Conservation (phyloP, 2,888 invertebrate genomes). For the Sycophila texana region DNA sequence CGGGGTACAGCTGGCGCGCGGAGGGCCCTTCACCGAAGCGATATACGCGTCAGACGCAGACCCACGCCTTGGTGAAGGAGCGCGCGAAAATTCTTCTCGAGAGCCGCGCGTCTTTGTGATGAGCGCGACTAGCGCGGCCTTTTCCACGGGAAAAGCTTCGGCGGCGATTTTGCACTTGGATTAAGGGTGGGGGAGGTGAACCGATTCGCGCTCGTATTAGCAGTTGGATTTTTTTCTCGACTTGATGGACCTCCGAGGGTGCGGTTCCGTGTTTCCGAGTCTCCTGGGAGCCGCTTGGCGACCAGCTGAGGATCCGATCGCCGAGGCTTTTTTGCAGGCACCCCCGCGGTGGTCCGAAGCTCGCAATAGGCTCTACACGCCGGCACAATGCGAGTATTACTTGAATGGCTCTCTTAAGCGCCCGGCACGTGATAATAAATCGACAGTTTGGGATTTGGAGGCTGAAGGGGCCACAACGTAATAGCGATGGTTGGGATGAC, state of each 20-base stretch:
- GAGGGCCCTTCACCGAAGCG: constrained; percentile 35
- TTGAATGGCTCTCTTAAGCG: constrained; percentile 10
- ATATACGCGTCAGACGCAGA: constrained; percentile 55
- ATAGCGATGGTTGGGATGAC: not conserved
- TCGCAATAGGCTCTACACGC: no score
- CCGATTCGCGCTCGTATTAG: not conserved
- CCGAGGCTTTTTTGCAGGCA: constrained; percentile 51
- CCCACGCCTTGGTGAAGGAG: not conserved
- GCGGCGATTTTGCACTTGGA: no score
- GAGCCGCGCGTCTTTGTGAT: constrained; percentile 60
- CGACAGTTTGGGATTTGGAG: constrained; percentile 17
- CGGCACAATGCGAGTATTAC: not conserved
- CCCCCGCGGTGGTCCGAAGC: not conserved
- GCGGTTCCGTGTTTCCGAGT: constrained; percentile 65
- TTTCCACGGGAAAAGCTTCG: not conserved
- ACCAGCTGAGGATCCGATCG: constrained; percentile 69
- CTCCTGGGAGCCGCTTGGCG: constrained; percentile 66
- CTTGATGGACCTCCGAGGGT: constrained; percentile 70
- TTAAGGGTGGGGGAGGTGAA: no score
- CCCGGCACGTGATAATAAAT: constrained; percentile 1
- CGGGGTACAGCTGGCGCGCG: constrained; percentile 11
- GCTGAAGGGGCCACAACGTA: not conserved
- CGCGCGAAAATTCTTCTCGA: not conserved
- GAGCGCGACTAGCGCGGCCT: constrained; percentile 27
- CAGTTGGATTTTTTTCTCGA: constrained; percentile 60